These are phyloP conservation scores for Venturia canescens DNA, from an alignment of 1,140 invertebrate species.

Conservation along the genomic window DNA sequence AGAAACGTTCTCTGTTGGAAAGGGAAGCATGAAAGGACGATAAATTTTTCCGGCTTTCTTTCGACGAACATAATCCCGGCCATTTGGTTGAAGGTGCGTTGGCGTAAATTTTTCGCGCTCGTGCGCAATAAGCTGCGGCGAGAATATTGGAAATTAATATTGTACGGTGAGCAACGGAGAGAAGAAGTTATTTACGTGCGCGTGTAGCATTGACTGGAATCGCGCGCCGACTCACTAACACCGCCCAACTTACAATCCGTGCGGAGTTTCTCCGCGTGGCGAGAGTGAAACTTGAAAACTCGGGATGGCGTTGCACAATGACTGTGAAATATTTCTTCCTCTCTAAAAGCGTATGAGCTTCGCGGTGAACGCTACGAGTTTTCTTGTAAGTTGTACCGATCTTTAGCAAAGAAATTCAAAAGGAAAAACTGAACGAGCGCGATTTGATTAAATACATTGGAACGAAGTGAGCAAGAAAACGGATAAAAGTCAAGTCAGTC, in stretches of 20 bases:
- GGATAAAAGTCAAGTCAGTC: background rate
- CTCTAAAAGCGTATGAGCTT: background rate
- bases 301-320: background rate
- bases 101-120: background rate
- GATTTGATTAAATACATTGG: background rate
- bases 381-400: no score
- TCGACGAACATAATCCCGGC: background rate
- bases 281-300: background rate
- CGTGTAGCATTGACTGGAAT: background rate
- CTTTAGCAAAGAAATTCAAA: no score
- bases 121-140: background rate
- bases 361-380: background rate
- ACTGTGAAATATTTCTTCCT: background rate
- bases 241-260: background rate
- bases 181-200: background rate
- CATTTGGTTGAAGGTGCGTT: background rate
- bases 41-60: background rate
- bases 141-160: constrained; percentile 27
- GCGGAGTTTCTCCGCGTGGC: background rate
- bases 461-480: background rate
- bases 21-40: background rate
- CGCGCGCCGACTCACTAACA: background rate
- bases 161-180: background rate
- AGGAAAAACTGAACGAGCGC: background rate
- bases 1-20: background rate